Conservation (phyloP, 2,888 invertebrate species). For the Drosophila acutilabella region DNA sequence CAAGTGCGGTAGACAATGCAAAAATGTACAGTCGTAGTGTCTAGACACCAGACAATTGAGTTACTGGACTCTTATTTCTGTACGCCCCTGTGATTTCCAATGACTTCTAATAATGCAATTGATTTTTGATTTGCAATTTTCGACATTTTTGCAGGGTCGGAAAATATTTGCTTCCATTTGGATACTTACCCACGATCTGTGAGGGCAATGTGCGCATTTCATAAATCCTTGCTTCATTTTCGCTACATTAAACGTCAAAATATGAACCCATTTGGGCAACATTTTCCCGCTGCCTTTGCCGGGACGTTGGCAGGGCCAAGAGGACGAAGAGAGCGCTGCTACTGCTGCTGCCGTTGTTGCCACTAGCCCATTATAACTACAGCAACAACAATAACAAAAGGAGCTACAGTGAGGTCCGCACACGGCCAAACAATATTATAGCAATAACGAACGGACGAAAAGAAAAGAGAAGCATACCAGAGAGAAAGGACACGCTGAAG, state of each 20-base stretch:
- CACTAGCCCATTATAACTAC: conserved; percentile 58
- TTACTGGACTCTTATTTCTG: conserved; percentile 36
- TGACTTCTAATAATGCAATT: conserved; percentile 75
- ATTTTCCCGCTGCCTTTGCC: conserved; percentile 61
- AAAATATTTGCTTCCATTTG: conserved; percentile 30
- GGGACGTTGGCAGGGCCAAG: not conserved
- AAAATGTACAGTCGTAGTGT: conserved; percentile 31
- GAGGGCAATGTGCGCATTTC: conserved; percentile 73
- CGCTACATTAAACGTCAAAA: conserved; percentile 84
- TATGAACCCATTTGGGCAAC: conserved; percentile 84
- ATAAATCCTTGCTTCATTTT: conserved; percentile 84
- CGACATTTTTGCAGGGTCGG: conserved; percentile 18
- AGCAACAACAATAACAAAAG: conserved; percentile 46
- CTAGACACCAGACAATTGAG: conserved; percentile 57
- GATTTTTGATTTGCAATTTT: conserved; percentile 75
- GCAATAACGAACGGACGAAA: conserved; percentile 68
- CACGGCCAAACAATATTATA: conserved; percentile 69
- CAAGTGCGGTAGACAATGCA: conserved; percentile 36
- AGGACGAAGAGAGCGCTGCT: conserved; percentile 18
- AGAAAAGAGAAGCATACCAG: conserved; percentile 48
- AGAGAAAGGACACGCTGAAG: conserved; percentile 6
- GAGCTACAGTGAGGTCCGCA: conserved; percentile 39
- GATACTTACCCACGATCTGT: conserved; percentile 39
- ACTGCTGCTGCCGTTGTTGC: conserved; percentile 43
- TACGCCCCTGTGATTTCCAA: conserved; percentile 57